Conservation (phyloP, 2,888 invertebrate genomes). For the Serripes groenlandicus region DNA sequence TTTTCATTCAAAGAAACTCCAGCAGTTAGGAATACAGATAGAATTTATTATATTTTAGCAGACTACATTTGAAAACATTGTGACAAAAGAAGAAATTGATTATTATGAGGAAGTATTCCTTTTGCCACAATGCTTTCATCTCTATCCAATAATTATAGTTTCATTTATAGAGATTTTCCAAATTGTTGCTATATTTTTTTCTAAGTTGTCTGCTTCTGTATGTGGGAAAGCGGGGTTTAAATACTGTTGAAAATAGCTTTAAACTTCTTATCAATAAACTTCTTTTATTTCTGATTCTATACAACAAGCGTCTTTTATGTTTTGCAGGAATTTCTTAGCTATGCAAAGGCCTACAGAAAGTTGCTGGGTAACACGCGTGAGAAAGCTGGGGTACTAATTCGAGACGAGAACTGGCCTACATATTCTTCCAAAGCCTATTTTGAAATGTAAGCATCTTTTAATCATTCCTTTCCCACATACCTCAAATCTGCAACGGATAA, state of each 20-base stretch:
- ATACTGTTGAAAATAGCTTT: not conserved
- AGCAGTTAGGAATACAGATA: no score
- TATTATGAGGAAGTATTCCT: not conserved
- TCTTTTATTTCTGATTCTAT: no score
- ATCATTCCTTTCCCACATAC: no score
- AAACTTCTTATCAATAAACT: no score
- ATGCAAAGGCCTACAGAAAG: slow-evolving; percentile 75
- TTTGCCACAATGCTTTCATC: not conserved
- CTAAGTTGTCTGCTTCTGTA: no score
- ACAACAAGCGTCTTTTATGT: no score
- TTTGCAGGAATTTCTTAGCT: slow-evolving; percentile 78
- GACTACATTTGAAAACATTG: slow-evolving; percentile 1
- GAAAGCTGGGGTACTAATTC: slow-evolving; percentile 73
- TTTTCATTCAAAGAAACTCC: no score
- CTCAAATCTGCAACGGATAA: not conserved
- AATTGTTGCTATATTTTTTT: no score
- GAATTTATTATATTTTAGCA: no score
- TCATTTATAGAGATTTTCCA: no score
- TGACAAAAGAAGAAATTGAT: not conserved
- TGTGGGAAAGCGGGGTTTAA: no score
- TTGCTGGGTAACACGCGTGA: slow-evolving; percentile 64
- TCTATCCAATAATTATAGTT: no score
- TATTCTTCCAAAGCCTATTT: slow-evolving; percentile 82
- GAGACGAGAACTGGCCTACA: slow-evolving; percentile 58
- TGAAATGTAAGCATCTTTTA: slow-evolving; percentile 75